Conservation (phyloP, 2,888 invertebrate species). For the Idaea aversata region DNA sequence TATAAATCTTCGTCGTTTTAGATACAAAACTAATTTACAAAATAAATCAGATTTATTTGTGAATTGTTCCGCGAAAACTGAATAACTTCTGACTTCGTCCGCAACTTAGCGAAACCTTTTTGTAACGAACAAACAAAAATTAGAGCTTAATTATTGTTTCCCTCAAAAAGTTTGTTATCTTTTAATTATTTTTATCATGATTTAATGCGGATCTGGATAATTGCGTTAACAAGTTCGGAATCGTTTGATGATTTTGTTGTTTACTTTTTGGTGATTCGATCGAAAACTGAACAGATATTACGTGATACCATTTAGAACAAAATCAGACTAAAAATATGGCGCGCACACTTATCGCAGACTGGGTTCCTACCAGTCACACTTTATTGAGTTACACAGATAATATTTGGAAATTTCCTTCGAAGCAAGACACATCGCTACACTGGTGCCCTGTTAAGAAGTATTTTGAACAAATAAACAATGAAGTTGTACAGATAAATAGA, state of each 20-base stretch:
- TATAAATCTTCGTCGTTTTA: background rate
- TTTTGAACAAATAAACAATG: too few relatives aligned
- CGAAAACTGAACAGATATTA: background rate
- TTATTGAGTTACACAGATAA: too few relatives aligned
- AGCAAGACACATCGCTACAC: too few relatives aligned
- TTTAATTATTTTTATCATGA: constrained; percentile 61
- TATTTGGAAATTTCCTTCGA: too few relatives aligned
- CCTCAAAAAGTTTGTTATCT: constrained; percentile 48
- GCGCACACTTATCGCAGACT: too few relatives aligned
- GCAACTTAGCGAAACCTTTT: constrained; percentile 27
- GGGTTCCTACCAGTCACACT: too few relatives aligned
- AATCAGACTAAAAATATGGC: too few relatives aligned
- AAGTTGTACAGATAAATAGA: too few relatives aligned
- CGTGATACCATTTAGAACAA: too few relatives aligned
- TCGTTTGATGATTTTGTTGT: background rate
- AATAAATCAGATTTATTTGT: background rate
- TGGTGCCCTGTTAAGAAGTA: too few relatives aligned
- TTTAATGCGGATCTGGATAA: constrained; percentile 45
- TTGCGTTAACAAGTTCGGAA: constrained; percentile 32
- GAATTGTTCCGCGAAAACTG: constrained; percentile 10
- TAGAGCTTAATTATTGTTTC: constrained; percentile 54
- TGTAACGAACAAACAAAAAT: constrained; percentile 55
- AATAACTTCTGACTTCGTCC: constrained; percentile 9
- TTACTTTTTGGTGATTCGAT: background rate
- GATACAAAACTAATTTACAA: constrained; percentile 1